Conservation (phyloP, 2,888 invertebrate genomes). For the Nasonovia ribisnigri region DNA sequence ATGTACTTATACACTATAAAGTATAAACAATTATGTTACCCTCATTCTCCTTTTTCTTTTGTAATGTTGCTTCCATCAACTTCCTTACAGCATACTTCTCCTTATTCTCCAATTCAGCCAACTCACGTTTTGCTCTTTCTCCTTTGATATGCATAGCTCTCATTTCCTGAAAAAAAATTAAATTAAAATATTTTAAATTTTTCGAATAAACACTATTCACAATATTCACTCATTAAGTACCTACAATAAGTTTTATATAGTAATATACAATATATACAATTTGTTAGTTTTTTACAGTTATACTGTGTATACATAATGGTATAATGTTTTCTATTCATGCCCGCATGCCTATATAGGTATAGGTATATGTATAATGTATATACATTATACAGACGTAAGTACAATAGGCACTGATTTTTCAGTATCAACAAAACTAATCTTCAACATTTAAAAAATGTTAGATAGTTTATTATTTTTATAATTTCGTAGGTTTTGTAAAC, state of each 20-base stretch:
- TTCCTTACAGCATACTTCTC: slow-evolving; percentile 47
- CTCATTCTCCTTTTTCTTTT: slow-evolving; percentile 54
- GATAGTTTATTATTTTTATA: not conserved
- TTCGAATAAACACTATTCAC: not conserved
- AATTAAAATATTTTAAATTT: not conserved
- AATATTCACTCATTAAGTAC: not conserved
- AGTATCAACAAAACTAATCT: not conserved
- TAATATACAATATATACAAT: too few species aligned
- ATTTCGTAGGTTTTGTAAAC: not conserved
- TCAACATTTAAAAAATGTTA: not conserved
- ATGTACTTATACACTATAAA: not conserved
- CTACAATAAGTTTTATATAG: not conserved
- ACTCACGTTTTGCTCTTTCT: slow-evolving; percentile 53
- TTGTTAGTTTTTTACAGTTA: too few species aligned
- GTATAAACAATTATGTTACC: slow-evolving; percentile 3
- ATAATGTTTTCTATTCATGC: too few species aligned
- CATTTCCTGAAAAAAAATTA: slow-evolving; percentile 37
- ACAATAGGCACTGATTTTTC: not conserved
- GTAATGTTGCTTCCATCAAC: slow-evolving; percentile 40
- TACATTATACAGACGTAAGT: too few species aligned
- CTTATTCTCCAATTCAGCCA: slow-evolving; percentile 51
- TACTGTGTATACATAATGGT: too few species aligned
- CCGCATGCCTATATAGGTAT: too few species aligned
- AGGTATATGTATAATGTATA: too few species aligned
- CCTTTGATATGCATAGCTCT: slow-evolving; percentile 47